A percentile compares a stretch with the other conserved stretches of the same genome.
These are phyloP conservation scores for Apis dorsata DNA, from an alignment of 1,140 invertebrate species.

Conservation along the genomic window DNA sequence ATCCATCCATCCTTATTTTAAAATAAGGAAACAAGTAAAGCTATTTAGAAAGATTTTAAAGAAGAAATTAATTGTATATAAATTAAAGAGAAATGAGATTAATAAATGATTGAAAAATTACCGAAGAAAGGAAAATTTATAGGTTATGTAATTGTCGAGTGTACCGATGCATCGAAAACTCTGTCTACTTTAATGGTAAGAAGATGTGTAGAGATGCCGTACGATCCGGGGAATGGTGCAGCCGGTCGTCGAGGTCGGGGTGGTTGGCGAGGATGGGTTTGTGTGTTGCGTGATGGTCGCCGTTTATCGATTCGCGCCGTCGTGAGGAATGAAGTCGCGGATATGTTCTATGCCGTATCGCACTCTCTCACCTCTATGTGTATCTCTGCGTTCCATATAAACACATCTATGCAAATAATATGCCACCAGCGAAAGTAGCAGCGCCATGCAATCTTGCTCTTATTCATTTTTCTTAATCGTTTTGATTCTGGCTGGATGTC, in stretches of 20 bases:
- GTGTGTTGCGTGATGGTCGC: slow-evolving; percentile 57
- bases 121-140: background rate
- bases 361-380: background rate
- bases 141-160: background rate
- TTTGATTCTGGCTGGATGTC: background rate
- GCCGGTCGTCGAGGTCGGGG: slow-evolving; percentile 32
- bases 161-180: slow-evolving; percentile 1
- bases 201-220: slow-evolving; percentile 23
- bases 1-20: too few species aligned
- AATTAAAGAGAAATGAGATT: background rate
- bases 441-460: slow-evolving; percentile 1
- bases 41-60: too few species aligned
- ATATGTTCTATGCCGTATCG: slow-evolving; percentile 43
- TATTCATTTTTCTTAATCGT: background rate
- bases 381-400: background rate
- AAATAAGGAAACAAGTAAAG: background rate
- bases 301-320: slow-evolving; percentile 64
- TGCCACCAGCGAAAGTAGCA: slow-evolving; percentile 13
- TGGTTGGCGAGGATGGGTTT: slow-evolving; percentile 40
- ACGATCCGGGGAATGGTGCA: slow-evolving; percentile 36
- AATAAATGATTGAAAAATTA: background rate
- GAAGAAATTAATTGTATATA: background rate
- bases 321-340: slow-evolving; percentile 52
- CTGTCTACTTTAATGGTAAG: slow-evolving; percentile 24
- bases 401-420: slow-evolving; percentile 5